Percentiles rank a stretch among this genome's conserved stretches.
Conservation (phyloP, 2,113 vertebrate species). For the Albula goreensis region DNA sequence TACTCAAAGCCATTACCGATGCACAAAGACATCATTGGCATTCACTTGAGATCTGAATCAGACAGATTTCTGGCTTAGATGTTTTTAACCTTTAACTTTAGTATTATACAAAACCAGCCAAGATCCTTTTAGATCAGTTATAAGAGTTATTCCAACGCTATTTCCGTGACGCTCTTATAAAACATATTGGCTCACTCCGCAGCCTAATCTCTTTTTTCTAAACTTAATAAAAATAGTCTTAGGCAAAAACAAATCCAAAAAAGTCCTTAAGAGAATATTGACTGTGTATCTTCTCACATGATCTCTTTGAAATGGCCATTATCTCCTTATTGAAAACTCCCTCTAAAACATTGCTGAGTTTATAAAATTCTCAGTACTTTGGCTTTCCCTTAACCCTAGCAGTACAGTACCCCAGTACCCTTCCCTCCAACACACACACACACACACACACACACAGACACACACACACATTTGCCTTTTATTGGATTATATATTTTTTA, state of each 20-base stretch:
- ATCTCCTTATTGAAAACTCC: background rate
- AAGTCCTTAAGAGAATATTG: background rate
- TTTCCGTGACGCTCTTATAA: conserved; percentile 27
- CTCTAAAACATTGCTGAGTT: background rate
- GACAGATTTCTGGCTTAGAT: too few species aligned
- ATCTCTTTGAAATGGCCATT: background rate
- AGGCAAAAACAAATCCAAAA: conserved; percentile 2
- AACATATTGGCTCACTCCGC: conserved; percentile 21
- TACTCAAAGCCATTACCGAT: too few species aligned
- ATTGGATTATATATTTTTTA: background rate
- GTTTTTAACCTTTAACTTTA: too few species aligned
- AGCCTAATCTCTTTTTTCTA: conserved; percentile 13
- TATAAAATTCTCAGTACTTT: background rate
- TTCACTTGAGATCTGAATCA: too few species aligned
- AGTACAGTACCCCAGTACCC: too few species aligned
- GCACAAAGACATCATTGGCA: too few species aligned
- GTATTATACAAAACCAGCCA: too few species aligned
- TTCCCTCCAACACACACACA: background rate
- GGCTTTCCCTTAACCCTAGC: too few species aligned
- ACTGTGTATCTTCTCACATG: background rate
- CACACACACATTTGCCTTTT: background rate
- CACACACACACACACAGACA: background rate
- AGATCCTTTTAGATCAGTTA: background rate
- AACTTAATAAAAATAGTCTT: conserved; percentile 23
- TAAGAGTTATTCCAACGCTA: background rate